Evolutionary conservation across 2,888 invertebrate species (phyloP).

Genomic region (Petrolisthes manimaculis): DNA sequence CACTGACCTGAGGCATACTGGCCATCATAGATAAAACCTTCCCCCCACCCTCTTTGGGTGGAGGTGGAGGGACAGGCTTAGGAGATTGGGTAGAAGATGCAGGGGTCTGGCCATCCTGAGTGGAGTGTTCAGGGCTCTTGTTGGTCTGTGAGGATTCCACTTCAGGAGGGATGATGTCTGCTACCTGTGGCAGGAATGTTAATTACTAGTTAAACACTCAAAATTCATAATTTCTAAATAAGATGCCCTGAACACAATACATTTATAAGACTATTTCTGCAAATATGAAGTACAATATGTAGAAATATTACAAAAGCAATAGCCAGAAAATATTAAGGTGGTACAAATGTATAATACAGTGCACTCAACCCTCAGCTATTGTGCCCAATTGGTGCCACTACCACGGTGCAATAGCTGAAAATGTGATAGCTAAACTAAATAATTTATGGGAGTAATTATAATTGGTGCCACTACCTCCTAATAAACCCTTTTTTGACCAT

Average conservation of each 20-base stretch:
- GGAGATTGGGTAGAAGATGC: conserved; percentile 41
- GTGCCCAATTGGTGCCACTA: no score
- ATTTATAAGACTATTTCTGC: background rate
- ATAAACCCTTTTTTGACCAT: no score
- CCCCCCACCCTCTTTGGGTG: conserved; percentile 37
- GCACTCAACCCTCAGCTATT: no score
- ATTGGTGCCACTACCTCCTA: no score
- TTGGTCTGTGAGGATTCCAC: conserved; percentile 52
- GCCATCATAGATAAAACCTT: conserved; percentile 75
- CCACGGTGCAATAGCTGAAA: no score
- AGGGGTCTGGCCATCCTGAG: conserved; percentile 41
- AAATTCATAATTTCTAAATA: background rate
- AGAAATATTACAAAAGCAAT: background rate
- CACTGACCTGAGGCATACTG: conserved; percentile 91
- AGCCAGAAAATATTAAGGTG: no score
- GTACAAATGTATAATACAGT: no score
- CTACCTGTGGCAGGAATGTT: conserved; percentile 34
- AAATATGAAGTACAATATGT: background rate
- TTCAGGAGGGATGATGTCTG: conserved; percentile 61
- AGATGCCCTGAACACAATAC: background rate
- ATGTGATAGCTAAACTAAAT: no score
- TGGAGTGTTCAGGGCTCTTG: conserved; percentile 52
- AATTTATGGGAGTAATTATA: no score
- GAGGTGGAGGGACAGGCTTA: conserved; percentile 22
- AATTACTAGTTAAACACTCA: no score